These are phyloP conservation scores for Oophaga pumilio DNA, from an alignment of 2,113 vertebrate genomes.

Conservation along the genomic window DNA sequence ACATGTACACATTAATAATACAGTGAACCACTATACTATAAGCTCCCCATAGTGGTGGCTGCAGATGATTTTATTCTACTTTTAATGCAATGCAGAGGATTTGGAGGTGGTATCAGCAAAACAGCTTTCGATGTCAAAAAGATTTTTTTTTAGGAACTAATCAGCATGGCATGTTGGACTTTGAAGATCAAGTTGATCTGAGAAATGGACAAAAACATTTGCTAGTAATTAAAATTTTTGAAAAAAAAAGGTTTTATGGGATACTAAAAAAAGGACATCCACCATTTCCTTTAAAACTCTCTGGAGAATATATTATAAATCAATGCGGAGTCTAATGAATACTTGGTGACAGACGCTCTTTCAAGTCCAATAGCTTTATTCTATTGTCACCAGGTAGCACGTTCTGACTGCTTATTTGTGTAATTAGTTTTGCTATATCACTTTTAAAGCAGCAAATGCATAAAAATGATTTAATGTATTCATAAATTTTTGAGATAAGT, in stretches of 20 bases:
- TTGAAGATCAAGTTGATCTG: not conserved
- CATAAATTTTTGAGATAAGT: not conserved
- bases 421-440: not conserved
- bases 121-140: too few species aligned
- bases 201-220: not conserved
- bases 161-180: too few species aligned
- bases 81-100: too few species aligned
- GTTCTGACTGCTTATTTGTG: not conserved
- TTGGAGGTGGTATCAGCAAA: too few species aligned
- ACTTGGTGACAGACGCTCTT: not conserved
- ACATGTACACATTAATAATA: too few species aligned
- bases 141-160: too few species aligned
- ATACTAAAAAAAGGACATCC: not conserved
- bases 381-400: not conserved
- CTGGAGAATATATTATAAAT: not conserved
- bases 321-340: not conserved
- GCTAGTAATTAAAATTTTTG: not conserved
- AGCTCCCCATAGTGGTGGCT: too few species aligned
- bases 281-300: not conserved
- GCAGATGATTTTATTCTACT: too few species aligned
- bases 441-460: not conserved
- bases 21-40: too few species aligned
- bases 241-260: not conserved
- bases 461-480: not conserved
- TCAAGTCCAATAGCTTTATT: not conserved